Evolutionary conservation across 2,888 invertebrate species (phyloP), one percentile per base, ranked within the genome.

Genomic region (Mythimna lalbum): DNA sequence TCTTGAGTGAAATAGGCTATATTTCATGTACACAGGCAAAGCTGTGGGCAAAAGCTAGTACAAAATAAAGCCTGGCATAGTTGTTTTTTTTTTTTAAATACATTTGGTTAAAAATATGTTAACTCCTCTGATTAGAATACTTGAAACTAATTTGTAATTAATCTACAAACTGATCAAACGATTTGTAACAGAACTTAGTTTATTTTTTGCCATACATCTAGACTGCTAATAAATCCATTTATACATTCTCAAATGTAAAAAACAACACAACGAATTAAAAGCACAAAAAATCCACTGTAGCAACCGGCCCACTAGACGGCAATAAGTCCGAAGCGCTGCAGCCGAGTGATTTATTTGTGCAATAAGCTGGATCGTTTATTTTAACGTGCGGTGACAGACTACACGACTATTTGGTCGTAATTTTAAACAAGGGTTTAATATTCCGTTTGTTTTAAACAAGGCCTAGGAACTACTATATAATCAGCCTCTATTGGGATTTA

Each of bases 321-420:
- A 47, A 63, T 79, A 73, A 81, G 36, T 74, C 17, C 53, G 52
- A 64, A 71, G 66, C 81, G 69, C 62, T 81, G 79, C 76, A 81
- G 78, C 63, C 65, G 73, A 63, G 82, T 88, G 89, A 89, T 89
- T 89, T 89, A 89, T 84, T 69, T 60, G 43, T 63, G 84, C 86
- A 88, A 88, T 89, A 88, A 88, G 82, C 79, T 59, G 33, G 60
- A 33, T 60, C 82, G 66, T 86, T 80, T 75, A 77, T 86, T 81
- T 56, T 27, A 61, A 61, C 39, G 64, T 59, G 59, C 23, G 59
- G 73, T 61, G 63, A 74, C 63, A 69, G 60, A 52, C 47, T 53
- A 62, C 57, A 47, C 56, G 57, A 56, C 39, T 66, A 70, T 70
- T 72, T 64, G 53, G 59, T 73, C 49, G 53, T 72, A 57, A 50